A percentile compares a stretch with the other conserved stretches of the same genome.
These are phyloP conservation scores for Lepidurus packardi DNA, from an alignment of 1,140 invertebrate genomes.

Conservation along the genomic window DNA sequence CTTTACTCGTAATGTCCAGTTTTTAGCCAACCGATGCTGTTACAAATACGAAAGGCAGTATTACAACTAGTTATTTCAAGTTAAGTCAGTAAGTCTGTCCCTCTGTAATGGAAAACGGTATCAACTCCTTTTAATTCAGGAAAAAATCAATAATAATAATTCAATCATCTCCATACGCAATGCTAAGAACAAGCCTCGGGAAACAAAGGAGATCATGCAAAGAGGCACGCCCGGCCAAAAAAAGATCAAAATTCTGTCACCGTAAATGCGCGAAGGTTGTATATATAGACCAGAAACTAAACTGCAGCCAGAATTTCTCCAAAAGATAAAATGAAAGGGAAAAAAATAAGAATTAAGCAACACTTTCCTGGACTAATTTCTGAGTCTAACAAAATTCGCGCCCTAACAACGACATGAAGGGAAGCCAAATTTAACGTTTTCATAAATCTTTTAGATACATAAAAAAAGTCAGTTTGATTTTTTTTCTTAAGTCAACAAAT, in stretches of 20 bases:
- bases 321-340: not conserved
- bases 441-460: not conserved
- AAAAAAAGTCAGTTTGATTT: not conserved
- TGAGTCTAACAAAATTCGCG: not conserved
- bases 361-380: not conserved
- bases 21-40: not conserved
- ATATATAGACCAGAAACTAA: not conserved
- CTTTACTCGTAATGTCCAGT: not conserved
- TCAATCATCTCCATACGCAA: not conserved
- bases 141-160: not conserved
- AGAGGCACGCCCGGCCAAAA: constrained; percentile 12
- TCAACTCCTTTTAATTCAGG: not conserved
- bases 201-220: not conserved
- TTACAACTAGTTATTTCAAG: not conserved
- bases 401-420: not conserved
- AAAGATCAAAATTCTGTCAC: constrained; percentile 16
- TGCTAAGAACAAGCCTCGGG: not conserved
- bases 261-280: not conserved
- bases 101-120: not conserved
- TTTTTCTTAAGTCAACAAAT: constrained; percentile 12
- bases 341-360: not conserved
- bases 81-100: not conserved
- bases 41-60: constrained; percentile 9
- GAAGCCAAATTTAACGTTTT: constrained; percentile 17
- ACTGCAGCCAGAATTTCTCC: not conserved